Conservation (phyloP, 1,140 invertebrate genomes). For the Melipona quadrifasciata region DNA sequence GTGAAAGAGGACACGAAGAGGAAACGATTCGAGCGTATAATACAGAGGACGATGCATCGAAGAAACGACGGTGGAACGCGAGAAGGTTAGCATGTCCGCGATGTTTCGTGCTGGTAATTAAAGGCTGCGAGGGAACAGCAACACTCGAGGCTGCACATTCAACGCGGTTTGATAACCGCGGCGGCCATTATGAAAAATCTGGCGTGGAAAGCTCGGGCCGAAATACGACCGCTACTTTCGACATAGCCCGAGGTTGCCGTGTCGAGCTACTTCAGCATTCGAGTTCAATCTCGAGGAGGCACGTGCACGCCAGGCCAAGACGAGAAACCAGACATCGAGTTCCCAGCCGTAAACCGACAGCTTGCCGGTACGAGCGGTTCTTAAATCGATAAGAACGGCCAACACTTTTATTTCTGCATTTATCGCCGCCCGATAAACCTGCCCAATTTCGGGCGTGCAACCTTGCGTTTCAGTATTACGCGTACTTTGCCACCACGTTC, state of each 20-base stretch:
- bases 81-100: constrained; percentile 46
- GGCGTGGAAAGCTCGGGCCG: constrained; percentile 6
- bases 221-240: constrained; percentile 5
- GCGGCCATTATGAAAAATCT: constrained; percentile 52
- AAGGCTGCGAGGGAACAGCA: constrained; percentile 54
- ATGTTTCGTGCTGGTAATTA: constrained; percentile 64
- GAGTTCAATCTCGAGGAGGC: constrained; percentile 35
- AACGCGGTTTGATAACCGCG: constrained; percentile 36
- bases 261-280: constrained; percentile 37
- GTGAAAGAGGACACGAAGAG: constrained; percentile 6
- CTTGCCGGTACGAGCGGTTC: neutral
- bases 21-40: constrained; percentile 14
- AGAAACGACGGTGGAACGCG: constrained; percentile 15
- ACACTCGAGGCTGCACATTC: constrained; percentile 15
- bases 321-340: constrained; percentile 21
- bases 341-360: neutral
- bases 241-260: constrained; percentile 33
- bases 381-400: constrained; percentile 27
- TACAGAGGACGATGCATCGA: neutral
- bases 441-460: constrained; percentile 1
- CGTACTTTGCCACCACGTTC: no score
- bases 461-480: neutral
- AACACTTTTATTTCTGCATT: constrained; percentile 1
- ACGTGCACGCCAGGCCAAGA: constrained; percentile 23
- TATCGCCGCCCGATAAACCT: neutral